These are phyloP conservation scores for Sceliomorpha sp. DNA, from an alignment of 2,888 invertebrate species.

Conservation along the genomic window DNA sequence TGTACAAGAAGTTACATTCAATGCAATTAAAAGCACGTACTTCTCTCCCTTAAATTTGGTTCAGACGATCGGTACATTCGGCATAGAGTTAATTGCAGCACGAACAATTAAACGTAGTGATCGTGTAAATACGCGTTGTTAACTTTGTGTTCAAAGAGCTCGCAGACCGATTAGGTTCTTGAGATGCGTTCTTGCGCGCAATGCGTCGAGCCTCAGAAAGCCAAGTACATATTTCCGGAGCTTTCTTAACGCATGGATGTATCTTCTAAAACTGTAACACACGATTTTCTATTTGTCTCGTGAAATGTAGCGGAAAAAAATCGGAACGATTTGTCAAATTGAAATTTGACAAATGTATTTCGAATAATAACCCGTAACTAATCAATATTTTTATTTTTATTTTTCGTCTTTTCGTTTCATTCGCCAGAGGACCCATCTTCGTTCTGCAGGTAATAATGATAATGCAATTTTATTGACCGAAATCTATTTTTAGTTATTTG, in stretches of 20 bases:
- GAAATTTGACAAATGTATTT: no score
- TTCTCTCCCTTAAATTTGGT: conserved; percentile 17
- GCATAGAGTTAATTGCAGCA: conserved; percentile 35
- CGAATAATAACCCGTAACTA: no score
- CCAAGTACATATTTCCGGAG: conserved; percentile 63
- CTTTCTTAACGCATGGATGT: conserved; percentile 56
- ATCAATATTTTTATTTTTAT: no score
- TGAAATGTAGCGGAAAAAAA: not conserved
- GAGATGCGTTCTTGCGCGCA: conserved; percentile 44
- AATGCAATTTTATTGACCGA: no score
- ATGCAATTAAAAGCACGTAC: conserved; percentile 6
- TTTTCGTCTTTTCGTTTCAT: no score
- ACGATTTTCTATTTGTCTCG: not conserved
- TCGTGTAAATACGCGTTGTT: conserved; percentile 76
- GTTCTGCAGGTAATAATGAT: no score
- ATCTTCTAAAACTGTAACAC: not conserved
- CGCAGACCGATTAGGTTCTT: conserved; percentile 70
- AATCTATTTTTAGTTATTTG: no score
- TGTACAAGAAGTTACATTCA: conserved; percentile 14
- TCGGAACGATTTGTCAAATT: no score
- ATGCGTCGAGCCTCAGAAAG: conserved; percentile 21
- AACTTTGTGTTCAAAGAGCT: conserved; percentile 72
- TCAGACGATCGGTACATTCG: conserved; percentile 22
- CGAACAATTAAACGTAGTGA: conserved; percentile 62
- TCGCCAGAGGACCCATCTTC: no score